Conservation (phyloP, 2,888 invertebrate genomes). For the Macrophya alboannulata region DNA sequence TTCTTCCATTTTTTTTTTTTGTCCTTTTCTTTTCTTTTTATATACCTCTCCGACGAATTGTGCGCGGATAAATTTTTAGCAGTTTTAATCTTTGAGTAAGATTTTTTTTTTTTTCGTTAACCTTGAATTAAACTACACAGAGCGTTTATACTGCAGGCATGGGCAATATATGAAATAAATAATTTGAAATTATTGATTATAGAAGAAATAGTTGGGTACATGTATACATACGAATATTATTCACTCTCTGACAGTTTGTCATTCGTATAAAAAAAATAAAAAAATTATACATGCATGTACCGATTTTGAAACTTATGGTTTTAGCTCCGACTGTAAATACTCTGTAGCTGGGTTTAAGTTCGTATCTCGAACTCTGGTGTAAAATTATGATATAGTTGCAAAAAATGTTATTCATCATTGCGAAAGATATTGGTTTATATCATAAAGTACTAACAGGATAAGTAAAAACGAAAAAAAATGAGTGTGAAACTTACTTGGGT, state of each 20-base stretch:
- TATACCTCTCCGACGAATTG: neutral
- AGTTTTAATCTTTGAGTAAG: neutral
- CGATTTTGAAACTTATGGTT: too few relatives aligned
- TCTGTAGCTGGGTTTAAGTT: too few relatives aligned
- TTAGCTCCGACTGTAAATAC: too few relatives aligned
- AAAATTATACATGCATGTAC: too few relatives aligned
- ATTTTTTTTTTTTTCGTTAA: neutral
- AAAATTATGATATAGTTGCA: neutral
- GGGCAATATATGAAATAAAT: neutral
- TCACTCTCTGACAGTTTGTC: neutral
- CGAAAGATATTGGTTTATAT: neutral
- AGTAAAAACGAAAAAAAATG: neutral
- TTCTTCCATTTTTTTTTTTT: neutral
- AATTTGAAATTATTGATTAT: neutral
- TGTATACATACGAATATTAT: neutral
- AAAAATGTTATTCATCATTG: too few relatives aligned
- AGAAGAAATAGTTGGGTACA: neutral
- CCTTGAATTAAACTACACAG: neutral
- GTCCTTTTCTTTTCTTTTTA: neutral
- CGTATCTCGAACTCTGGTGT: too few relatives aligned
- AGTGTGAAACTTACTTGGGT: neutral
- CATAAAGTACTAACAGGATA: neutral
- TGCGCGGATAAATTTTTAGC: constrained; percentile 1
- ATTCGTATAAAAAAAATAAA: too few relatives aligned
- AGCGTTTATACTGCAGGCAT: neutral